Percentiles rank a stretch among this genome's conserved stretches.
Conservation (phyloP, 2,888 invertebrate species). For the Drosophila yooni region DNA sequence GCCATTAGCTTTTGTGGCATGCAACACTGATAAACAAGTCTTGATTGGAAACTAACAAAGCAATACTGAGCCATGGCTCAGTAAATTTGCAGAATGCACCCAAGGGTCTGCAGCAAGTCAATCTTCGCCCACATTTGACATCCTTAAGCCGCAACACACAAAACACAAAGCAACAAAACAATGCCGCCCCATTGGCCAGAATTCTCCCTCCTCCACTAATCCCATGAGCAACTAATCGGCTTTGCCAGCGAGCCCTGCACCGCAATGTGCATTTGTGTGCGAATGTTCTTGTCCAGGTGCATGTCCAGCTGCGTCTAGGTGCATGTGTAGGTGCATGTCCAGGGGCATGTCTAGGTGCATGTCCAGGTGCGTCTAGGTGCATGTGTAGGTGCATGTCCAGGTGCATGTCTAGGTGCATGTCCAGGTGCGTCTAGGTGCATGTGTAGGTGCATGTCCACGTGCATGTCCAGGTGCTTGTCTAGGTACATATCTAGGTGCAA, state of each 20-base stretch:
- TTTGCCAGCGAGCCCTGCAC: conserved; percentile 35
- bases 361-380: too few species aligned
- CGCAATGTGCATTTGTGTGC: background rate
- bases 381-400: too few species aligned
- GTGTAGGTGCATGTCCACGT: too few species aligned
- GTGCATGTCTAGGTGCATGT: too few species aligned
- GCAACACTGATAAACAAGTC: conserved; percentile 68
- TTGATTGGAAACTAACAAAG: conserved; percentile 80
- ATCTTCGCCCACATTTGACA: background rate
- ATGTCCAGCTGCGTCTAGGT: background rate
- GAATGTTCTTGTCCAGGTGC: background rate
- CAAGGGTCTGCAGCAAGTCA: conserved; percentile 26
- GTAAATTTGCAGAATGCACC: conserved; percentile 62
- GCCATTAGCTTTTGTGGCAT: conserved; percentile 66
- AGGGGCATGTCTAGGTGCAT: too few species aligned
- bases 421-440: too few species aligned
- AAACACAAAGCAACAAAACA: conserved; percentile 36
- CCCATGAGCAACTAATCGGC: conserved; percentile 49
- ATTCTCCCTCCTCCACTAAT: background rate
- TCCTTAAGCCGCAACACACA: conserved; percentile 24
- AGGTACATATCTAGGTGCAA: background rate
- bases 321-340: too few species aligned
- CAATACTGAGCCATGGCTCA: conserved; percentile 47
- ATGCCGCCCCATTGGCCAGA: conserved; percentile 7
- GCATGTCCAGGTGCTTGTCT: too few species aligned